phyloP scores from a whole-genome alignment of 2,113 vertebrate species.

The Phocoena sinus region DNA sequence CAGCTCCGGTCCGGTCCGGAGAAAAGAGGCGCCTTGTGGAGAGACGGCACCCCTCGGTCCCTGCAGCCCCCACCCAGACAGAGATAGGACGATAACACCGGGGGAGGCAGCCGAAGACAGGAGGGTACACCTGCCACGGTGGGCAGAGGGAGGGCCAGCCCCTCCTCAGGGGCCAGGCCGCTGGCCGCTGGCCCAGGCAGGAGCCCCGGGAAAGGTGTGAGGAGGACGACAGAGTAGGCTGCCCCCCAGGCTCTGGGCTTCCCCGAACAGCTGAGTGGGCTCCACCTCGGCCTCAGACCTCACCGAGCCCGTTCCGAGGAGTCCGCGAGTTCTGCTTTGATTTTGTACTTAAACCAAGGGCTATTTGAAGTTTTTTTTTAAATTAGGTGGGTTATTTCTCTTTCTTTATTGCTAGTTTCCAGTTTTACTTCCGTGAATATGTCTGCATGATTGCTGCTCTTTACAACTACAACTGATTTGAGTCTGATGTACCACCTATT shows the following conservation, averaged over 20 bases:
- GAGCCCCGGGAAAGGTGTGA: no score
- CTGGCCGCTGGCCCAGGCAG: background rate
- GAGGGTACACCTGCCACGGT: background rate
- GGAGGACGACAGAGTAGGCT: background rate
- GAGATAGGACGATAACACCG: background rate
- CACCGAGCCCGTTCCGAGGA: background rate
- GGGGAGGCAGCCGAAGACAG: background rate
- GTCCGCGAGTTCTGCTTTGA: background rate
- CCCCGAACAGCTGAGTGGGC: background rate
- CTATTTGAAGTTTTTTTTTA: background rate
- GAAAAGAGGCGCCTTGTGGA: background rate
- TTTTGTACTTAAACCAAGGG: background rate
- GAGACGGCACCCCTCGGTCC: background rate
- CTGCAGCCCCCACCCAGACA: rapidly evolving
- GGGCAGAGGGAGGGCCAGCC: no score
- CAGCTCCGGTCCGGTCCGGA: rapidly evolving
- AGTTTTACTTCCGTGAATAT: rapidly evolving
- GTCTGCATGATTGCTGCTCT: background rate
- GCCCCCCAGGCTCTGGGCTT: no score
- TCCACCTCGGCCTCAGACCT: background rate
- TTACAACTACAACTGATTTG: no score
- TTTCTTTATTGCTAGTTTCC: background rate
- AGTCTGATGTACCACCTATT: background rate
- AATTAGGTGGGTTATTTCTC: background rate
- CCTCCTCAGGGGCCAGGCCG: rapidly evolving